phyloP scores from a whole-genome alignment of 2,797 vertebrate species.

The Meda fulgida region DNA sequence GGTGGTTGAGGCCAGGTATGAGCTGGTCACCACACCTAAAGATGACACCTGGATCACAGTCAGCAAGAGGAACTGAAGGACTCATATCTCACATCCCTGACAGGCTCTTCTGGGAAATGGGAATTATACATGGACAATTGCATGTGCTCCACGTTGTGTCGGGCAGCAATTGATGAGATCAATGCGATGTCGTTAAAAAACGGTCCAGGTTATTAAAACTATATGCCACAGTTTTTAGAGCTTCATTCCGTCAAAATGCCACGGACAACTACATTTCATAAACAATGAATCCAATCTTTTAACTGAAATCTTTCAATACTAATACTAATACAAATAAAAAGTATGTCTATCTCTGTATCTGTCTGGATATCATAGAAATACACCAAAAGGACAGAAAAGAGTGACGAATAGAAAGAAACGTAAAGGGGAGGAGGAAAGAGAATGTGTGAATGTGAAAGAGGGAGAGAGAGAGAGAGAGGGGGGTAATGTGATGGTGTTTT shows the following conservation, averaged over 20 bases:
- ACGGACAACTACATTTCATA: neutral
- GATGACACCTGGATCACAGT: conserved; percentile 95
- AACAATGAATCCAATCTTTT: neutral
- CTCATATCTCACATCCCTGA: neutral
- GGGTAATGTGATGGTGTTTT: conserved; percentile 35
- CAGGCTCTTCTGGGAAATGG: neutral
- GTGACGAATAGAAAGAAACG: neutral
- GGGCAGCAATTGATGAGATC: neutral
- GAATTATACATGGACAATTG: neutral
- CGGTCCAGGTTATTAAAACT: neutral
- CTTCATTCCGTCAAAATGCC: neutral
- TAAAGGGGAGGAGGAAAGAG: neutral
- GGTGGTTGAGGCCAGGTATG: conserved; percentile 87
- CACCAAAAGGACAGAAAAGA: neutral
- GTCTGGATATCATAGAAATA: neutral
- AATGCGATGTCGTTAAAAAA: neutral
- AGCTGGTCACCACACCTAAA: conserved; percentile 91
- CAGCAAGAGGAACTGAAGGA: conserved; percentile 80
- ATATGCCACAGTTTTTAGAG: neutral
- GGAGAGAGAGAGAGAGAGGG: neutral
- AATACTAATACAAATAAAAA: neutral
- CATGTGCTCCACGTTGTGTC: neutral
- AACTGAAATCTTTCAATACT: neutral
- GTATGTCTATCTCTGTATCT: neutral
- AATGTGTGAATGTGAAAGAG: neutral